These are phyloP conservation scores for Eutrigla gurnardus DNA, from an alignment of 2,797 vertebrate genomes.

Conservation along the genomic window DNA sequence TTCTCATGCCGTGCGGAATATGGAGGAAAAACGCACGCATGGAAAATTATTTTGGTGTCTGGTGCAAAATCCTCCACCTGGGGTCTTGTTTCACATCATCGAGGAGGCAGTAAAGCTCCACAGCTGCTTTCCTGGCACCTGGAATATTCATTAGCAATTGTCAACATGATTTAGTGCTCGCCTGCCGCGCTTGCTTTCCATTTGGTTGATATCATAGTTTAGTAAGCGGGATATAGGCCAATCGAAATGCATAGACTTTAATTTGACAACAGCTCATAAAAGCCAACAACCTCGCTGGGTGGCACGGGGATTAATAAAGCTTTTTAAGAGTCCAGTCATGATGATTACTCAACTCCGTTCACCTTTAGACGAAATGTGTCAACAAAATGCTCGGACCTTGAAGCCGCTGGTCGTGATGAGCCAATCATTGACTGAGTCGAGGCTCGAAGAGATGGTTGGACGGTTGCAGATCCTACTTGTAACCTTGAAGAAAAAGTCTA, in stretches of 20 bases:
- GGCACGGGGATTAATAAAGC: slow-evolving; percentile 32
- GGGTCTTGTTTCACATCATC: slow-evolving; percentile 36
- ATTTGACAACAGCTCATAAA: slow-evolving; percentile 57
- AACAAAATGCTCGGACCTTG: not conserved
- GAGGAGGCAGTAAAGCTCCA: slow-evolving; percentile 19
- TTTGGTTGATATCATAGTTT: slow-evolving; percentile 53
- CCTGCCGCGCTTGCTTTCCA: slow-evolving; percentile 38
- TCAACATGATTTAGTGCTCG: slow-evolving; percentile 60
- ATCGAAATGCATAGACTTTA: slow-evolving; percentile 36
- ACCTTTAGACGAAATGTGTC: not conserved
- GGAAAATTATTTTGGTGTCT: slow-evolving; percentile 3
- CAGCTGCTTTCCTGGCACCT: slow-evolving; percentile 32
- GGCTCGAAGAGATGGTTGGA: not conserved
- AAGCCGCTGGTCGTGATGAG: slow-evolving; percentile 5
- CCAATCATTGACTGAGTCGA: not conserved
- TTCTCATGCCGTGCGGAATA: slow-evolving; percentile 19
- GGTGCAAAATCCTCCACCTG: slow-evolving; percentile 37
- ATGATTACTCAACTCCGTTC: slow-evolving; percentile 12
- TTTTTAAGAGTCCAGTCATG: slow-evolving; percentile 18
- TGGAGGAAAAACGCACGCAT: slow-evolving; percentile 17
- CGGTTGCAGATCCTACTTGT: not conserved
- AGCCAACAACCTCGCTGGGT: slow-evolving; percentile 16
- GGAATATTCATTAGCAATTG: slow-evolving; percentile 62
- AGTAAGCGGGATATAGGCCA: slow-evolving; percentile 37
- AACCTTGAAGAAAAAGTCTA: slow-evolving; percentile 9